Evolutionary conservation across 53 echinoderm and acorn worm species (phyloP), one percentile per base, ranked within the genome.

Genomic region (Astropecten irregularis): DNA sequence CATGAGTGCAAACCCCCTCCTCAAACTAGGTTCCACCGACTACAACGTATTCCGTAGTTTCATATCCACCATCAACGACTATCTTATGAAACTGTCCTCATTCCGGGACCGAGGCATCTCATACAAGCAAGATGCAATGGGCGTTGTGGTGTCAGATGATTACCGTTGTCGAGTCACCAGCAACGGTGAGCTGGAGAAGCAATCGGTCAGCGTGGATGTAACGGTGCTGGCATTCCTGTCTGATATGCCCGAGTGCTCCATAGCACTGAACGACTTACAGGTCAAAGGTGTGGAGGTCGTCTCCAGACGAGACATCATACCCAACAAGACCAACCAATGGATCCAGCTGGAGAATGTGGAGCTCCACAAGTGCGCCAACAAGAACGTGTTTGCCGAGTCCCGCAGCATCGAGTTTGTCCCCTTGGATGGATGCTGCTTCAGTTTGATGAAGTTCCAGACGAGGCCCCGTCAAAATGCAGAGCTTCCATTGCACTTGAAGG

Each of bases 361-460:
- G 65, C 90, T 96, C 16, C 97, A 96, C 79, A 89, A 91, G 68
- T 94, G 97, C 51, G 88, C 89, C 49, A 91, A 96, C 68, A 89
- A 90, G 72, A 94, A 96, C 38, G 82, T 89, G 19, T 96, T 94
- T 62, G 85, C 69, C 21, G 93, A 93, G 76, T 93, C 93, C 8
- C 71, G 94, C 10, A 84, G 91, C 54, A 91, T 96, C 9, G 85
- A 89, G 83, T 96, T 96, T 58, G 73, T 87, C 16, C 96, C 96
- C 0, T 49, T 92, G 71, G 92, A 96, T 70, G 97, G 83, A 33
- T 94, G 97, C 46, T 73, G 83, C 50, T 94, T 94, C 39, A 79
- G 92, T 35, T 72, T 96, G 14, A 74, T 96, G 90, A 88, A 84
- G 77, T 96, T 90, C 60, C 82, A 90, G 29, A 85, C 87, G 1